Base-by-base conservation (phyloP, 2,888 invertebrate genomes). In the Heteropelma amictum region DNA sequence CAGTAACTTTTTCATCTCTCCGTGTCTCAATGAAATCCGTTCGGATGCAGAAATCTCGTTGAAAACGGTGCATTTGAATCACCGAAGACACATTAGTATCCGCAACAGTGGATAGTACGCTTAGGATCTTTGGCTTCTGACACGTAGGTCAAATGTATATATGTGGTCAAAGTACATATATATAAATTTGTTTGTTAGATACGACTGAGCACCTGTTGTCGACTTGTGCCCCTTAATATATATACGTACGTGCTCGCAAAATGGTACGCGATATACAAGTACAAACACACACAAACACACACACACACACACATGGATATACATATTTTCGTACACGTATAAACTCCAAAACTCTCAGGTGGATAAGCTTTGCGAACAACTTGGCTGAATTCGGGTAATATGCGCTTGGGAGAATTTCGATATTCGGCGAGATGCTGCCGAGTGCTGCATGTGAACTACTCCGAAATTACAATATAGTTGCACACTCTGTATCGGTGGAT, bases 201-300 rank as follows among this genome's bases (percentile, higher is more conserved):
- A 17, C 56, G 64, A 54, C 28, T 49, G 65, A 72, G 74, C 74
- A 74, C 74, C 74, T 74, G 74, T 74, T 74, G 74, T 74, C 65
- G 65, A 72, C 60, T 60, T 45, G 35, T 23, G 53, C 42, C 51
- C 19, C 33, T 14, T 58, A 33, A 47, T 33, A 69, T 53, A 69
- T 53, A 47, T 33, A 69, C 45, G 60, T 53, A 53, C 69, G 53
- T 30, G n/a, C 14, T 33, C 30, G 21, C 28, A 65, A 61, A 61
- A 47, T 47, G 14, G 23, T 42, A 19, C 19, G 23, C 35, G 10
- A 63, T 64, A 64, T 51, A 26, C 28, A 40, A 21, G 14, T 42
- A 1, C 38, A 35, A 33, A 45, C 14, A 54, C 23, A 40, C 60
- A 64, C 54, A 70, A 33, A 33, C n/a, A 33, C 53, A 28, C 33